Conservation (phyloP, 2,113 vertebrate species). For the Maccullochella peelii region DNA sequence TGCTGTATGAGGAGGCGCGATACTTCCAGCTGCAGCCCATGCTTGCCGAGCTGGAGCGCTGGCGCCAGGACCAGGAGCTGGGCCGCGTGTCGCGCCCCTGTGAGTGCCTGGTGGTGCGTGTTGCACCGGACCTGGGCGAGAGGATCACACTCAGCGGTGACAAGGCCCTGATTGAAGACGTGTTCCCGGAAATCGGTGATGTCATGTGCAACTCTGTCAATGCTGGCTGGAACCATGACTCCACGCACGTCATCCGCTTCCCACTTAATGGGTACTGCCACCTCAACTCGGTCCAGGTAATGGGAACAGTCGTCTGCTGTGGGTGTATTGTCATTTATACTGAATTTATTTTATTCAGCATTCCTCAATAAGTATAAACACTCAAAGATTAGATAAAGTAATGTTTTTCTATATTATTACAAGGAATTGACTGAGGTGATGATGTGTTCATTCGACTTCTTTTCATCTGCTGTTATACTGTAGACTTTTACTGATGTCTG, state of each 20-base stretch:
- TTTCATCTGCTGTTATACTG: constrained; percentile 37
- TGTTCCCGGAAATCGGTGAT: constrained; percentile 96
- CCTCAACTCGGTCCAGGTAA: constrained; percentile 99
- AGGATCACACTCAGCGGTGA: constrained; percentile 96
- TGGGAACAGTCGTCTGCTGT: background rate
- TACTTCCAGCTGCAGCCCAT: constrained; percentile 99
- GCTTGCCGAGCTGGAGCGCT: constrained; percentile 95
- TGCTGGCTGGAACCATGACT: constrained; percentile 90
- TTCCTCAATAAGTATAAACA: background rate
- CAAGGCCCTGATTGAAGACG: constrained; percentile 97
- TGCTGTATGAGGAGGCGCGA: constrained; percentile 97
- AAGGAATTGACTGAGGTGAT: constrained; percentile 24
- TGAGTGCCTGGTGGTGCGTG: constrained; percentile 96
- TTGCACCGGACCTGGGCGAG: constrained; percentile 96
- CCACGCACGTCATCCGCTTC: constrained; percentile 97
- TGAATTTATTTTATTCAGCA: background rate
- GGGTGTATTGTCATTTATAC: background rate
- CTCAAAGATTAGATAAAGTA: background rate
- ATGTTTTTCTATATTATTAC: constrained; percentile 4
- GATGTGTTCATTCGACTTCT: constrained; percentile 41
- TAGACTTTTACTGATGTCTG: constrained; percentile 37
- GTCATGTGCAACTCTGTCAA: constrained; percentile 99
- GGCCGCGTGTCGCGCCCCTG: constrained; percentile 92
- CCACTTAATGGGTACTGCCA: constrained; percentile 98
- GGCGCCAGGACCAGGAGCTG: constrained; percentile 95